These are phyloP conservation scores for Liodrosophila aerea DNA, from an alignment of 2,888 invertebrate species.

Conservation along the genomic window DNA sequence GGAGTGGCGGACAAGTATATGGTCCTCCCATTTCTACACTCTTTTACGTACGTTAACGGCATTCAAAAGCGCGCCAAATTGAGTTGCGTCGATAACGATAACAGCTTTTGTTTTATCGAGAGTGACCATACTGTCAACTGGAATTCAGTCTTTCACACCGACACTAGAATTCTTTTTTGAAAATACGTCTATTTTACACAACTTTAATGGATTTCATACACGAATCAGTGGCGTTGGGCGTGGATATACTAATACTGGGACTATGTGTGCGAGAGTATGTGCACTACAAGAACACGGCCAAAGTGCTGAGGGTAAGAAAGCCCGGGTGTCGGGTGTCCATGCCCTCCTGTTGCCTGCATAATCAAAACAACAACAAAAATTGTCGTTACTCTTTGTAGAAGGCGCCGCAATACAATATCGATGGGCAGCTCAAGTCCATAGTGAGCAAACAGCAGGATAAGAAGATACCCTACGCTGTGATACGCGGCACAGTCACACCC, in stretches of 20 bases:
- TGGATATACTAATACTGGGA: slow-evolving; percentile 89
- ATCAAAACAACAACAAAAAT: slow-evolving; percentile 22
- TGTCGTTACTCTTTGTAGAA: slow-evolving; percentile 83
- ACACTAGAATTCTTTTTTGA: slow-evolving; percentile 13
- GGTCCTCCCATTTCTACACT: too few species aligned
- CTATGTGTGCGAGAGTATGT: slow-evolving; percentile 89
- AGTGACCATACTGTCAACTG: neutral
- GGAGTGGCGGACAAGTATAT: too few species aligned
- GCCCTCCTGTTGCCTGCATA: slow-evolving; percentile 8
- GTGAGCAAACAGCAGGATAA: slow-evolving; percentile 86
- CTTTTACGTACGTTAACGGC: too few species aligned
- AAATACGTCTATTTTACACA: slow-evolving; percentile 22
- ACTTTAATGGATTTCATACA: slow-evolving; percentile 88
- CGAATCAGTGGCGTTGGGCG: slow-evolving; percentile 88
- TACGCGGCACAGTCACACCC: slow-evolving; percentile 89
- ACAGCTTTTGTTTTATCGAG: neutral
- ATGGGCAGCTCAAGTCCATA: slow-evolving; percentile 85
- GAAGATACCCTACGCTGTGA: slow-evolving; percentile 88
- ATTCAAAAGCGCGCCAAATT: too few species aligned
- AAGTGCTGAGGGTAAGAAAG: slow-evolving; percentile 86
- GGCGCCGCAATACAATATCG: slow-evolving; percentile 88
- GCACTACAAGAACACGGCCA: slow-evolving; percentile 88
- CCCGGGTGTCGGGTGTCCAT: too few species aligned
- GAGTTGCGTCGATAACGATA: slow-evolving; percentile 1
- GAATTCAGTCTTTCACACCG: slow-evolving; percentile 6